These are phyloP conservation scores for Eudyptes chrysolophus DNA, from an alignment of 2,113 vertebrate genomes.

Conservation along the genomic window DNA sequence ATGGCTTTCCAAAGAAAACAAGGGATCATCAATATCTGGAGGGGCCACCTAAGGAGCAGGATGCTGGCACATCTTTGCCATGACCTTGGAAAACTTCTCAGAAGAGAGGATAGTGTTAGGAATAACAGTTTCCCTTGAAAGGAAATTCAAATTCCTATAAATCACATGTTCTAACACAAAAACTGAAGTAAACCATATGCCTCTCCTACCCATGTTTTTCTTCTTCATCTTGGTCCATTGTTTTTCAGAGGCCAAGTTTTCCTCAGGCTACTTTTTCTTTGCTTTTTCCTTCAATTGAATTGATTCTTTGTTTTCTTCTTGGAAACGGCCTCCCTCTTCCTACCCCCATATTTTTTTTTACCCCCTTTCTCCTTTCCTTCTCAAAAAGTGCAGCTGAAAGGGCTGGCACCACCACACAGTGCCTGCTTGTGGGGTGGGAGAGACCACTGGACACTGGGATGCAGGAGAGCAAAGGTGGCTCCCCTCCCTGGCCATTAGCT, in stretches of 20 bases:
- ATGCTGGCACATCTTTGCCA: background rate
- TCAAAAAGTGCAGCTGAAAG: background rate
- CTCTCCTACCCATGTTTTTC: background rate
- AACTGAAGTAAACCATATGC: background rate
- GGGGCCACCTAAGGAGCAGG: background rate
- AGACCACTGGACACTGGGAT: background rate
- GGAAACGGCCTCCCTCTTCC: background rate
- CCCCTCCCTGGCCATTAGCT: background rate
- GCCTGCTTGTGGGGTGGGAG: background rate
- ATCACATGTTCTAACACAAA: background rate
- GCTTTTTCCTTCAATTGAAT: background rate
- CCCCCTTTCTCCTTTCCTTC: background rate
- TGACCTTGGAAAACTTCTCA: background rate
- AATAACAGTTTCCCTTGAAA: conserved; percentile 2
- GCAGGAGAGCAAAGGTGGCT: background rate
- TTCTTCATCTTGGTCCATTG: background rate
- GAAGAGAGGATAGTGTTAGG: background rate
- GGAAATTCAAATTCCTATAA: background rate
- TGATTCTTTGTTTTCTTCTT: background rate
- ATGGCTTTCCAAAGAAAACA: background rate
- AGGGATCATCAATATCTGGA: background rate
- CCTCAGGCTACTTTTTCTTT: background rate
- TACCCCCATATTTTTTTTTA: background rate
- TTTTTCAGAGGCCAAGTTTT: background rate
- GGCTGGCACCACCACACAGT: background rate